Base-by-base conservation (phyloP, 2,113 vertebrate genomes). In the Tachysurus vachellii region DNA sequence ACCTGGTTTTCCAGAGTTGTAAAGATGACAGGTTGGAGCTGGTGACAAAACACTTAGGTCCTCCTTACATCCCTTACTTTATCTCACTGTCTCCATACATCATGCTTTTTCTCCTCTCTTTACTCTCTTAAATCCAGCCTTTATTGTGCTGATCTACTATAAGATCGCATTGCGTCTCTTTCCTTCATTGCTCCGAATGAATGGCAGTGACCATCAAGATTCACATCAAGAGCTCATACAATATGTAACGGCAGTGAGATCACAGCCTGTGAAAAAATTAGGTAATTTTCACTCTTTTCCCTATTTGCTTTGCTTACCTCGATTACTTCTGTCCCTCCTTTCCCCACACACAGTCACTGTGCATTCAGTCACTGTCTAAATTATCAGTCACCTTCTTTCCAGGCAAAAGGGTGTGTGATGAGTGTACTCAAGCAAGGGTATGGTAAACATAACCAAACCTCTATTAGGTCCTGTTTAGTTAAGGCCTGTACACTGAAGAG, bases 1-100 rank as follows among this genome's bases (percentile, higher is more conserved):
- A 70, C 82, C 70, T 66, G n/a, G 21, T 93, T 92, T 93, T 93
- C 92, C 91, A 89, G 53, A 87, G 88, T 90, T 87, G 90, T 91
- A 91, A 91, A 91, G 89, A 57, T 81, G 86, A 85, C 42, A 31
- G 28, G 79, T 85, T 23, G 79, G 83, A 75, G 86, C 28, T 26
- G n/a, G 80, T 86, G 68, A 82, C 68, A 79, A 83, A 36, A 81
- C 84, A 31, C 66, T 47, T 56, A 42, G 83, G 70, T 84, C 88
- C 86, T 86, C 77, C 83, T 77, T 68, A 28, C 76, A 54, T 88
- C 85, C 73, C 76, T 85, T 73, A 16, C 47, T 86, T 87, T 82
- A 47, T 83, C 85, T 59, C 13, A 26, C 79, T 79, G 82, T 85
- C 68, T 86, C 62, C 68, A 13, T 6, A 75, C 62, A 85, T 85